A percentile compares a stretch with the other conserved stretches of the same genome.
Conservation (phyloP, 2,113 vertebrate species). For the Glaucidium brasilianum region DNA sequence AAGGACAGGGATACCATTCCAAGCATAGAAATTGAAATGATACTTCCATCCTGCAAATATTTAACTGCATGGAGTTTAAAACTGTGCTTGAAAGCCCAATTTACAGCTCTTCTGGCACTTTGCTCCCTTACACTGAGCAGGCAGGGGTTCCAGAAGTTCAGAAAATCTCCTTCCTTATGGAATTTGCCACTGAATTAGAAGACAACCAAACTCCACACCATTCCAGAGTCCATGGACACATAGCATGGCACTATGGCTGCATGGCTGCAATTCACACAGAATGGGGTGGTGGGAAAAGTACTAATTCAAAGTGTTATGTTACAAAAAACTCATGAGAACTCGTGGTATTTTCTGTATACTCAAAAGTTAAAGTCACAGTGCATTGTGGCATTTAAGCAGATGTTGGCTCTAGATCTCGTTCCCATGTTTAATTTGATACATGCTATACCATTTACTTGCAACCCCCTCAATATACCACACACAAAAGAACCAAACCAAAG, state of each 20-base stretch:
- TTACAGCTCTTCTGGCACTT: not conserved
- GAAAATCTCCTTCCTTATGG: not conserved
- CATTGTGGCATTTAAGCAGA: not conserved
- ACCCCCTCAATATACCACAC: not conserved
- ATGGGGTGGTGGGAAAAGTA: not conserved
- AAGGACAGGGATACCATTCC: not conserved
- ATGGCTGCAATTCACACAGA: not conserved
- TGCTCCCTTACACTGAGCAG: accelerated
- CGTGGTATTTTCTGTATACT: not conserved
- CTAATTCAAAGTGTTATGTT: not conserved
- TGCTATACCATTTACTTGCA: not conserved
- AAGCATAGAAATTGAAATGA: not conserved
- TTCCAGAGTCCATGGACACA: not conserved
- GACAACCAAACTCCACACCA: not conserved
- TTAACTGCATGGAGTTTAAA: not conserved
- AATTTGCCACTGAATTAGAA: not conserved
- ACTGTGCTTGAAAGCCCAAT: not conserved
- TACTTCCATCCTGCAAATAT: not conserved
- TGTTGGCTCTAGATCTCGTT: not conserved
- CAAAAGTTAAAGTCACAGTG: not conserved
- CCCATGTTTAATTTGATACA: not conserved
- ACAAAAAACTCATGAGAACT: not conserved
- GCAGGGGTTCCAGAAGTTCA: not conserved
- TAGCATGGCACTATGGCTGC: not conserved
- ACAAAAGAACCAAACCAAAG: not conserved